A percentile compares a stretch with the other conserved stretches of the same genome.
These are phyloP conservation scores for Lasius platythorax DNA, from an alignment of 2,888 invertebrate species.

Conservation along the genomic window DNA sequence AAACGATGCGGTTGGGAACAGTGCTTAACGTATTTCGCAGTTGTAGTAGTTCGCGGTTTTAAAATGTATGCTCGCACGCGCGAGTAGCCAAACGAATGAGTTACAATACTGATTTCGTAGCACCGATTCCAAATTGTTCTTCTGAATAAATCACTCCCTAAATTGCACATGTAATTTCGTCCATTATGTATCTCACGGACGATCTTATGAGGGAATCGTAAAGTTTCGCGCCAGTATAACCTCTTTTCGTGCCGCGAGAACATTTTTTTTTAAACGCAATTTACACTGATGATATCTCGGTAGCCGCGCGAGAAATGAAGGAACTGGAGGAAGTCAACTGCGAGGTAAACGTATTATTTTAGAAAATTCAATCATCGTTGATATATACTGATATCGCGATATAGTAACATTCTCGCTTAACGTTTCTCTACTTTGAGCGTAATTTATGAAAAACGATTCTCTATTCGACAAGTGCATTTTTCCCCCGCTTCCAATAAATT, in stretches of 20 bases:
- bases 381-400: not conserved
- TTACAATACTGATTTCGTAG: slow-evolving; percentile 49
- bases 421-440: not conserved
- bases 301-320: slow-evolving; percentile 77
- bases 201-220: slow-evolving; percentile 22
- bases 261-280: slow-evolving; percentile 63
- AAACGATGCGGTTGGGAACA: slow-evolving; percentile 26
- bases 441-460: not conserved
- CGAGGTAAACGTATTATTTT: slow-evolving; percentile 75
- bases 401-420: slow-evolving; percentile 14
- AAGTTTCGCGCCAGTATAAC: slow-evolving; percentile 73
- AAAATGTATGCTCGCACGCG: slow-evolving; percentile 77
- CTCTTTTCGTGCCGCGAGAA: slow-evolving; percentile 61
- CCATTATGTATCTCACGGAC: not conserved
- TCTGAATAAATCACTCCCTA: slow-evolving; percentile 6
- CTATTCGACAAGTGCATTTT: not conserved
- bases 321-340: slow-evolving; percentile 82
- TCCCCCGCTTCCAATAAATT: not conserved
- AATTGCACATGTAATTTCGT: slow-evolving; percentile 5
- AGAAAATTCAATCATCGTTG: not conserved
- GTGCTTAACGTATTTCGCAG: slow-evolving; percentile 71
- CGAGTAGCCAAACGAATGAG: slow-evolving; percentile 65
- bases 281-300: slow-evolving; percentile 47
- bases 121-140: slow-evolving; percentile 64
- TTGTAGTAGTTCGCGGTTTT: slow-evolving; percentile 75